Evolutionary conservation across 2,797 vertebrate genomes (phyloP), one percentile per base, ranked within the genome.

Genomic region (Liparis tanakae): DNA sequence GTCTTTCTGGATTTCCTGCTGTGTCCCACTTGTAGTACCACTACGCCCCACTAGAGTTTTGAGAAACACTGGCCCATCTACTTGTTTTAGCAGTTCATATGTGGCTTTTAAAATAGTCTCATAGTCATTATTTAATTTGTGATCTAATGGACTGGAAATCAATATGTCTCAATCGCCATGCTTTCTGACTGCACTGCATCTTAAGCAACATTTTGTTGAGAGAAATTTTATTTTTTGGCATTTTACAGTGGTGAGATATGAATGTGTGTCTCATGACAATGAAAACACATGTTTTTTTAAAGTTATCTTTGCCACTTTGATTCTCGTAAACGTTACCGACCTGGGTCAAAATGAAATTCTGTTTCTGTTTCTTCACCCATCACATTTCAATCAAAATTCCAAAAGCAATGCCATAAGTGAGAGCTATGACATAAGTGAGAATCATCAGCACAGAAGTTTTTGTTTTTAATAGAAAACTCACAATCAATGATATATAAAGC

Each of bases 401-500:
- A 70, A 61, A 61, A 30, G 41, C 36, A 44, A 30, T 22, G 50
- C 41, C 56, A 46, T 3, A 54, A 56, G 10, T 25, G 43, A 71
- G 41, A 46, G 36, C 37, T 10, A n/a, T 41, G 62, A 15, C 30
- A 36, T 30, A 46, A 39, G n/a, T 51, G 36, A 75, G 55, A 14
- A 56, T 17, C 13, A 56, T 34, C 17, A 63, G 25, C 44, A 53
- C 18, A 18, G 63, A 8, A 33, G n/a, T 48, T 14, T 15, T 12
- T 59, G 6, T 63, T 43, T 51, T 71, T 44, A 70, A 67, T 34
- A 54, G 33, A 37, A 34, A 18, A 30, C 53, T 60, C 50, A 50
- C 13, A 64, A 72, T 44, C 18, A 39, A n/a, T 3, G 5, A 20
- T 37, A n/a, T 50, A 15, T 51, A 30, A 55, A 15, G 7, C 15